These are phyloP conservation scores for Oxystoma pomonae DNA, from an alignment of 2,888 invertebrate genomes.

Conservation along the genomic window DNA sequence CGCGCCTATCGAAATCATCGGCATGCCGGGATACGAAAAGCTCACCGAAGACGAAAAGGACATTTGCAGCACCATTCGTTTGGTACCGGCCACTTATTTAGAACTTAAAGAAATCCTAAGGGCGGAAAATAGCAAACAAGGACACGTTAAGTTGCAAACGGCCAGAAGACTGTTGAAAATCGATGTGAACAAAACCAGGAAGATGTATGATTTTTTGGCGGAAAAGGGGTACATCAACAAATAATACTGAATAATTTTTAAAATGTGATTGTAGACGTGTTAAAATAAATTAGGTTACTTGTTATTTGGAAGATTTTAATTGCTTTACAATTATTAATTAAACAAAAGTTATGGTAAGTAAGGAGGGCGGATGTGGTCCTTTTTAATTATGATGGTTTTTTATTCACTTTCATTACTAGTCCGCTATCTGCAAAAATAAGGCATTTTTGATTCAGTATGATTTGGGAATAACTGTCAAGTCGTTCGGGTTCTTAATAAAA, in stretches of 20 bases:
- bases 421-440: too few relatives aligned
- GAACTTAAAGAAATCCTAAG: constrained; percentile 73
- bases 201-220: constrained; percentile 75
- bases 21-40: constrained; percentile 74
- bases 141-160: constrained; percentile 71
- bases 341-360: too few relatives aligned
- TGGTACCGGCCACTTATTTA: constrained; percentile 74
- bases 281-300: too few relatives aligned
- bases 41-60: constrained; percentile 67
- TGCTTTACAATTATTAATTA: too few relatives aligned
- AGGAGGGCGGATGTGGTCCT: too few relatives aligned
- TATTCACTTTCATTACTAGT: too few relatives aligned
- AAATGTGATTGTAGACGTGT: too few relatives aligned
- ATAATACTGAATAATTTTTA: constrained; percentile 37
- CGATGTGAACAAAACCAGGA: constrained; percentile 89
- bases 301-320: too few relatives aligned
- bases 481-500: too few relatives aligned
- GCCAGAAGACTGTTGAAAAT: constrained; percentile 84
- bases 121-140: constrained; percentile 70
- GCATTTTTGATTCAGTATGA: too few relatives aligned
- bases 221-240: constrained; percentile 68
- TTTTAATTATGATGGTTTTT: too few relatives aligned
- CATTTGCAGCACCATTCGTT: constrained; percentile 69
- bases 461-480: too few relatives aligned
- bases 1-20: constrained; percentile 62